phyloP scores from a whole-genome alignment of 1,140 invertebrate genomes.

The Battus philenor region DNA sequence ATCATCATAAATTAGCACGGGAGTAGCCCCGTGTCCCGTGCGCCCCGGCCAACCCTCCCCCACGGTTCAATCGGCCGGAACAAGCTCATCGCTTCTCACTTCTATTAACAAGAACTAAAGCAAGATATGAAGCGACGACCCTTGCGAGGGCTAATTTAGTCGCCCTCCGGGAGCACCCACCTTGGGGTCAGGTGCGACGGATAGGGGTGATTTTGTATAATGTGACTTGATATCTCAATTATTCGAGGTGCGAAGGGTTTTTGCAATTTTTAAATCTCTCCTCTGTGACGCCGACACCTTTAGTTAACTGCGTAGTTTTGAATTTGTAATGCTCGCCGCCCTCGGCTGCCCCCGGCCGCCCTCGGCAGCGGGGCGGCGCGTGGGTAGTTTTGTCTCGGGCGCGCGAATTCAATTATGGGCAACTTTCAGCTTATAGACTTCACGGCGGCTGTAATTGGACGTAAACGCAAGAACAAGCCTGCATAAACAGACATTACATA shows the following conservation, averaged over 20 bases:
- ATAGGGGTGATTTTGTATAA: slow-evolving; percentile 4
- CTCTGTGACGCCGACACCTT: not conserved
- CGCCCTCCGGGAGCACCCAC: not conserved
- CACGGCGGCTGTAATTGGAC: no score
- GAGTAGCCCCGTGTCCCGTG: no score
- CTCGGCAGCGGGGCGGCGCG: not conserved
- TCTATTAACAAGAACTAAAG: not conserved
- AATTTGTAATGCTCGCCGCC: slow-evolving; percentile 1
- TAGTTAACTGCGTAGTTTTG: slow-evolving; percentile 2
- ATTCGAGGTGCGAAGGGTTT: slow-evolving; percentile 7
- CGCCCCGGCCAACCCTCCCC: not conserved
- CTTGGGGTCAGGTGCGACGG: slow-evolving; percentile 3
- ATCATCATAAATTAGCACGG: no score
- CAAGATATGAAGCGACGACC: not conserved
- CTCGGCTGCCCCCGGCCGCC: not conserved
- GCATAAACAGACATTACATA: no score
- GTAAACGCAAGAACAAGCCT: no score
- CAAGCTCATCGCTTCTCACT: not conserved
- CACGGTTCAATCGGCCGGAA: slow-evolving; percentile 5
- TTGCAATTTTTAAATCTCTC: slow-evolving; percentile 5
- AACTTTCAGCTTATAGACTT: no score
- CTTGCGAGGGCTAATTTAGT: slow-evolving; percentile 10
- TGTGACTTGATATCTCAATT: slow-evolving; percentile 11
- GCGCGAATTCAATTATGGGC: no score
- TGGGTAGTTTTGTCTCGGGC: no score